Conservation (phyloP, 2,113 vertebrate genomes). For the Silurus asotus region DNA sequence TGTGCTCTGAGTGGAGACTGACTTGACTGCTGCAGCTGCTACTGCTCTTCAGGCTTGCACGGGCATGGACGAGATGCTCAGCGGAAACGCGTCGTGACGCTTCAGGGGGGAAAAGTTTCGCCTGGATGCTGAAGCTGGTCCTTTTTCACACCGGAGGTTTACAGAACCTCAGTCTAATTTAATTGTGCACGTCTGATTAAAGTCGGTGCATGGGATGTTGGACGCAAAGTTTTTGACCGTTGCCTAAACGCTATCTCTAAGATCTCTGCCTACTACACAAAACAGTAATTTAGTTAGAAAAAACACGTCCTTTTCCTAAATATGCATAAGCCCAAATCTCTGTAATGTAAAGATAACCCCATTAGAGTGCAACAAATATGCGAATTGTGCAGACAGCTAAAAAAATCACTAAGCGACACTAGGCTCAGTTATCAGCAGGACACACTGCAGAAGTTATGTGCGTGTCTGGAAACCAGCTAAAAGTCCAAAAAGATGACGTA, state of each 20-base stretch:
- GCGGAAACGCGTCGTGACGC: slow-evolving; percentile 21
- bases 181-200: not conserved
- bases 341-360: not conserved
- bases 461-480: slow-evolving; percentile 33
- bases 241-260: not conserved
- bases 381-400: not conserved
- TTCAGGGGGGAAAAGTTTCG: slow-evolving; percentile 10
- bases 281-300: not conserved
- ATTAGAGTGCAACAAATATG: not conserved
- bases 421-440: not conserved
- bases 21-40: slow-evolving; percentile 40
- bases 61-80: slow-evolving; percentile 60
- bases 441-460: slow-evolving; percentile 20
- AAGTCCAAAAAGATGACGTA: slow-evolving; percentile 53
- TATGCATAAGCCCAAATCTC: not conserved
- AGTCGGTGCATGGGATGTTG: not conserved
- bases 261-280: not conserved
- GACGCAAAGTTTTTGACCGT: slow-evolving; percentile 8
- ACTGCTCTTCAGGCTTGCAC: slow-evolving; percentile 50
- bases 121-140: slow-evolving; percentile 2
- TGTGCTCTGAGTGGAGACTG: slow-evolving; percentile 47
- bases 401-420: not conserved
- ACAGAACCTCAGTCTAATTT: not conserved
- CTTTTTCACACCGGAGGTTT: not conserved
- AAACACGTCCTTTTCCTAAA: not conserved